Percentiles rank a stretch among this genome's conserved stretches.
These are phyloP conservation scores for Tetramorium alpestre DNA, from an alignment of 1,140 invertebrate species.

Conservation along the genomic window DNA sequence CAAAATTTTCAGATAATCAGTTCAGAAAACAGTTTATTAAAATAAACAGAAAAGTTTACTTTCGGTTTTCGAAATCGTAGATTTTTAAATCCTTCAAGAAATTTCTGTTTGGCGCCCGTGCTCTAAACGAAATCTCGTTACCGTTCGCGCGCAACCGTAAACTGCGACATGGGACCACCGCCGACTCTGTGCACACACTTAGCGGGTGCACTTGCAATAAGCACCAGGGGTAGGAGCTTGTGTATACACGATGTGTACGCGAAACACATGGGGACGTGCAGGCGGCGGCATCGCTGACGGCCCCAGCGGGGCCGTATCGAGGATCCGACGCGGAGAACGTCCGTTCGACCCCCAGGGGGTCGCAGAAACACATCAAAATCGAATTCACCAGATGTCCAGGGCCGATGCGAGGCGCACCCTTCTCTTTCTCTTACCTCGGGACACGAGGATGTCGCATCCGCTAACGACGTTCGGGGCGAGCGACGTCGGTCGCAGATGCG, in stretches of 20 bases:
- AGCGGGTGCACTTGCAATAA: constrained; percentile 51
- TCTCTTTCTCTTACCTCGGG: constrained; percentile 40
- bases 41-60: neutral
- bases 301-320: constrained; percentile 65
- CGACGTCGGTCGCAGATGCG: constrained; percentile 70
- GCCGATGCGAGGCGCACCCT: constrained; percentile 73
- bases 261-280: constrained; percentile 47
- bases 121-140: constrained; percentile 16
- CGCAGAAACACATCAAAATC: constrained; percentile 85
- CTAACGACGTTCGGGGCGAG: constrained; percentile 77
- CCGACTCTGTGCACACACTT: constrained; percentile 46
- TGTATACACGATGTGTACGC: constrained; percentile 61
- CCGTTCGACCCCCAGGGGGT: constrained; percentile 74
- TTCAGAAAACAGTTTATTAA: neutral
- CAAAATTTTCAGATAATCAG: neutral
- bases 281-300: constrained; percentile 63
- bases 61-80: neutral
- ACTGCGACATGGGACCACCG: constrained; percentile 58
- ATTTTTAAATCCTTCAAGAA: neutral
- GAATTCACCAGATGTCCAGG: constrained; percentile 85
- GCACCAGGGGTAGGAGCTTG: constrained; percentile 33
- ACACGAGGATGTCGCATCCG: constrained; percentile 72
- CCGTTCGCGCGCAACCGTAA: constrained; percentile 37
- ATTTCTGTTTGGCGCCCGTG: neutral
- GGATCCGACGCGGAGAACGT: constrained; percentile 62